Percentiles rank a stretch among this genome's conserved stretches.
These are phyloP conservation scores for Camponotus fellah DNA, from an alignment of 2,888 invertebrate species.

Conservation along the genomic window DNA sequence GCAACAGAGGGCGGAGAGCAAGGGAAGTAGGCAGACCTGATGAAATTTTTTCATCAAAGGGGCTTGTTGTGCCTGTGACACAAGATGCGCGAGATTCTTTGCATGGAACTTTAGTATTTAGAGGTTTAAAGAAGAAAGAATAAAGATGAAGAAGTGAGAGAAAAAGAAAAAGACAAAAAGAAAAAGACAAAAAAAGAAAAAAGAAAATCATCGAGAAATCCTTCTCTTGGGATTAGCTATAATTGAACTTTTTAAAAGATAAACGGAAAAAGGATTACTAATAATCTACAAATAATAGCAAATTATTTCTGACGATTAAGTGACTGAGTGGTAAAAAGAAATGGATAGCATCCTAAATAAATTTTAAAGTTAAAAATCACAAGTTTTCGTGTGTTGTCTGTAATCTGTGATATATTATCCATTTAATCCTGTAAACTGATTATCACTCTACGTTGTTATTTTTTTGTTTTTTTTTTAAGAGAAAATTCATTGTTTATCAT, in stretches of 20 bases:
- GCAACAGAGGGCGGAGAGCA: background rate
- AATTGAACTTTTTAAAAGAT: slow-evolving; percentile 60
- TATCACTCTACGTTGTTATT: background rate
- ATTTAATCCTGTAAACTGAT: background rate
- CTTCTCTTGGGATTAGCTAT: slow-evolving; percentile 24
- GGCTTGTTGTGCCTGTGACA: slow-evolving; percentile 44
- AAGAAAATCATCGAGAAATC: background rate
- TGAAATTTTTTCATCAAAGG: slow-evolving; percentile 61
- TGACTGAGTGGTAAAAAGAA: background rate
- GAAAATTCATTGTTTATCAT: background rate
- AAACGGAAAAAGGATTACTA: slow-evolving; percentile 79
- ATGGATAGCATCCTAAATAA: background rate
- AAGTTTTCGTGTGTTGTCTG: background rate
- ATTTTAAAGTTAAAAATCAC: background rate
- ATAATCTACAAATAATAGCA: slow-evolving; percentile 83
- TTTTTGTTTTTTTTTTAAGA: background rate
- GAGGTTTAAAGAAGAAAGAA: background rate
- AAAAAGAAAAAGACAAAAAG: slow-evolving; percentile 52
- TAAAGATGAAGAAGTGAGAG: slow-evolving; percentile 65
- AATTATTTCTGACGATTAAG: slow-evolving; percentile 73
- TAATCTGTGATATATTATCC: background rate
- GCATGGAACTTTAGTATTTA: background rate
- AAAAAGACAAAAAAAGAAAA: slow-evolving; percentile 63
- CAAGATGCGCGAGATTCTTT: slow-evolving; percentile 26
- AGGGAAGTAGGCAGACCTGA: background rate